Evolutionary conservation across 2,888 invertebrate species (phyloP).

Genomic region (Empis stercorea): DNA sequence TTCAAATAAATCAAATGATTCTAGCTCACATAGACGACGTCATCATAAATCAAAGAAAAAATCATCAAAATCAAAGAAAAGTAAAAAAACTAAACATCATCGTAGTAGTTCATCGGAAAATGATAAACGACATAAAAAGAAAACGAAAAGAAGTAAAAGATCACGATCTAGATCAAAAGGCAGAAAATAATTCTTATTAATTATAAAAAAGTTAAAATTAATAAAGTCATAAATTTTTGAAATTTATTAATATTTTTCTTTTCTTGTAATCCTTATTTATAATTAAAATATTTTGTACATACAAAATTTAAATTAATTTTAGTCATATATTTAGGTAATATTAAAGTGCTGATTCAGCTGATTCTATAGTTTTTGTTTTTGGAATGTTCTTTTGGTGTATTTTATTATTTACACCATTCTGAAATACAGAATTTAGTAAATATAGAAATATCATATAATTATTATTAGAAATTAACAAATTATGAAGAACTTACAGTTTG

Average conservation of each 20-base stretch:
- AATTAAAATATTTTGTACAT: neutral
- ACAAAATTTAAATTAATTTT: neutral
- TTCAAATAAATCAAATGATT: constrained; percentile 13
- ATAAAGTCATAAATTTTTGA: neutral
- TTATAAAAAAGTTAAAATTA: neutral
- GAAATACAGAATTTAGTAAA: neutral
- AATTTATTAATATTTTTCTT: neutral
- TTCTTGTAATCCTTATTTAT: neutral
- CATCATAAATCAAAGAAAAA: constrained; percentile 19
- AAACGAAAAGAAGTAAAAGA: constrained; percentile 33
- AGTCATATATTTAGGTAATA: neutral
- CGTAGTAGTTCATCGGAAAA: constrained; percentile 20
- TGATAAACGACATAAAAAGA: constrained; percentile 25
- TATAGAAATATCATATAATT: no score
- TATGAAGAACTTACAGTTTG: constrained; percentile 17
- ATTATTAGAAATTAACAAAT: no score
- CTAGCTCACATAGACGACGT: constrained; percentile 16
- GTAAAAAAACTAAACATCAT: constrained; percentile 20
- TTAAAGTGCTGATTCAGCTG: neutral
- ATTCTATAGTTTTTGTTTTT: neutral
- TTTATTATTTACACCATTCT: neutral
- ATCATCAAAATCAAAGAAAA: constrained; percentile 17
- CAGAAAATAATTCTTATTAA: constrained; percentile 10
- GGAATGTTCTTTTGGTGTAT: neutral
- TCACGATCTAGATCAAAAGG: constrained; percentile 24